Base-by-base conservation (phyloP, 2,797 vertebrate species). In the Somateria mollissima region DNA sequence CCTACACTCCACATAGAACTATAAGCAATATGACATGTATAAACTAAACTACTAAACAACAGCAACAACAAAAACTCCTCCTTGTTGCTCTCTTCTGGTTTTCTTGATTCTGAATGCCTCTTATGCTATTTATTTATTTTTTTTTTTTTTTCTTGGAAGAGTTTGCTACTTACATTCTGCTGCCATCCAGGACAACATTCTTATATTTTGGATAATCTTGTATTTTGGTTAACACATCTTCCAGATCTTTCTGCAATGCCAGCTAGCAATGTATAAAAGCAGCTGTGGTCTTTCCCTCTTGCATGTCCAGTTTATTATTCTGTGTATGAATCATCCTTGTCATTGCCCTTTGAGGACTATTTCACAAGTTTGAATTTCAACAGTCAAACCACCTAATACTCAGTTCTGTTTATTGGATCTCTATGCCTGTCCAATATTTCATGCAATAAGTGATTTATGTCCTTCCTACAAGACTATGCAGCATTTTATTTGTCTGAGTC, bases 161-260 rank as follows among this genome's bases (percentile, higher is more conserved):
- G 3, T 17, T 84, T 22, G 6, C 15, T 76, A 14, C 21, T 64
- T 90, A 24, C 37, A 6, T 70, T 75, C 6, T 17, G 2, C 7
- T 66, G 47, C 34, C 2, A 7, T 13, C 0, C 0, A 57, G 5
- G 13, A 45, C 11, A 74, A 10, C 2, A 0, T 36, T 37, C 16
- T 7, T 11, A 14, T 58, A 17, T 47, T 92, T 93, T 70, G 6
- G 5, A 61, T 65, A 77, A 64, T 27, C 13, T 6, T 11, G 16
- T 58, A 19, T 47, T 92, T 93, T 70, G 6, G 5, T 64, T 65
- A 77, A 64, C 56, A 20, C 1, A 58, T 86, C 14, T 54, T 19
- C 7, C n/a, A 89, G 28, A 21, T 47, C 9, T 84, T 30, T 71
- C 36, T 41, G 28, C 17, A n/a, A 34, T 8, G 2, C 15, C 27